These are phyloP conservation scores for Somateria mollissima DNA, from an alignment of 2,797 vertebrate genomes.

Conservation along the genomic window DNA sequence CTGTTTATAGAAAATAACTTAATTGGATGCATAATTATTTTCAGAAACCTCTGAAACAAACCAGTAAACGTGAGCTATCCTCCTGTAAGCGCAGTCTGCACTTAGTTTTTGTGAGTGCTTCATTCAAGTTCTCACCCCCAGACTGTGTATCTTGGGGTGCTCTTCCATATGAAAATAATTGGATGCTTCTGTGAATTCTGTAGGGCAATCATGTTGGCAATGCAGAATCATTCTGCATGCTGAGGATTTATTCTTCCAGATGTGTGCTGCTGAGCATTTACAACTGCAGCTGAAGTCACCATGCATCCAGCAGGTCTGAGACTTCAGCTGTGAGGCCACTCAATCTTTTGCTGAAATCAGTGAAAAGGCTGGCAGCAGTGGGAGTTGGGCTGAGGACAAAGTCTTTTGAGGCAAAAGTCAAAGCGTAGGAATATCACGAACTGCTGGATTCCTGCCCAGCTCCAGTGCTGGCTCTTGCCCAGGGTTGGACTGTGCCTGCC, in stretches of 20 bases:
- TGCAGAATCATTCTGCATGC: not conserved
- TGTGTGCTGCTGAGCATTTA: not conserved
- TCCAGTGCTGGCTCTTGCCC: not conserved
- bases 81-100: not conserved
- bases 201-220: not conserved
- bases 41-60: not conserved
- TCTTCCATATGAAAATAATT: not conserved
- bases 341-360: not conserved
- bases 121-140: not conserved
- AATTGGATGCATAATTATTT: fast-evolving
- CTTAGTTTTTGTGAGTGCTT: not conserved
- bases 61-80: not conserved
- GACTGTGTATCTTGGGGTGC: not conserved
- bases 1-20: not conserved
- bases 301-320: not conserved
- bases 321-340: not conserved
- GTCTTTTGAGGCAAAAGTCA: not conserved
- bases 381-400: not conserved
- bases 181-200: not conserved
- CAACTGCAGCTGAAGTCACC: not conserved
- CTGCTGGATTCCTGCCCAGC: not conserved
- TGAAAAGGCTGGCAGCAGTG: not conserved
- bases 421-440: not conserved
- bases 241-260: not conserved
- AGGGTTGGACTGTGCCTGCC: not conserved